Base-by-base conservation (phyloP, 2,888 invertebrate species). In the Drosophila niveifrons region DNA sequence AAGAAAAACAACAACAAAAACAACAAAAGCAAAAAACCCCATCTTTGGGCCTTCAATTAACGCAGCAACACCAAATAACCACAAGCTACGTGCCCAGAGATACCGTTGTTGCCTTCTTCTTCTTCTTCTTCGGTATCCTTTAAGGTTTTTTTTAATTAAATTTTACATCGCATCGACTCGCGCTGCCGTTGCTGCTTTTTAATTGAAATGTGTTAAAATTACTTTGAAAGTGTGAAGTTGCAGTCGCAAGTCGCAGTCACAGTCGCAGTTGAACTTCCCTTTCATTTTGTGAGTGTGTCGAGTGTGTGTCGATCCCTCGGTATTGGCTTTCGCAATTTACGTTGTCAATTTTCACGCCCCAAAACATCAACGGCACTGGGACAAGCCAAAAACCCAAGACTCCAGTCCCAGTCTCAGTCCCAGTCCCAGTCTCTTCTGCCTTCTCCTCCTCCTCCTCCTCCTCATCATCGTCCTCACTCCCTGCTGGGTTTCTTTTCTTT, bases 191-290 rank as follows among this genome's bases (percentile, higher is more conserved):
- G 72, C 69, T 66, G 56, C 66, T 79, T 83, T 85, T 87, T 85
- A 85, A 85, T 85, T 85, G 85, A 89, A 89, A 85, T 87, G 85
- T 85, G 85, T 84, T 87, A 84, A 85, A 85, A 85, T 87, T 75
- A 82, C 88, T 87, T 85, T 89, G 88, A 89, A 85, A 89, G 89
- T 89, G 85, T 85, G 84, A 80, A 78, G 65, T 72, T 29, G 28
- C 39, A 58, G 56, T 48, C 46, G 17, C 18, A 61, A 36, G 11
- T 57, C 13, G 11, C 8, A 50, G 34, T 63, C 10, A 34, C 59
- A 72, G 64, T 71, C 65, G 31, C 44, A 47, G 39, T 52, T 36
- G 3, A 44, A 34, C 29, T 46, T 34, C 46, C 43, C 48, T 48
- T 29, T 72, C 28, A 53, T 55, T 64, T 63, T 18, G 36, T 36